These are phyloP conservation scores for Osmerus eperlanus DNA, from an alignment of 2,113 vertebrate genomes.

Conservation along the genomic window DNA sequence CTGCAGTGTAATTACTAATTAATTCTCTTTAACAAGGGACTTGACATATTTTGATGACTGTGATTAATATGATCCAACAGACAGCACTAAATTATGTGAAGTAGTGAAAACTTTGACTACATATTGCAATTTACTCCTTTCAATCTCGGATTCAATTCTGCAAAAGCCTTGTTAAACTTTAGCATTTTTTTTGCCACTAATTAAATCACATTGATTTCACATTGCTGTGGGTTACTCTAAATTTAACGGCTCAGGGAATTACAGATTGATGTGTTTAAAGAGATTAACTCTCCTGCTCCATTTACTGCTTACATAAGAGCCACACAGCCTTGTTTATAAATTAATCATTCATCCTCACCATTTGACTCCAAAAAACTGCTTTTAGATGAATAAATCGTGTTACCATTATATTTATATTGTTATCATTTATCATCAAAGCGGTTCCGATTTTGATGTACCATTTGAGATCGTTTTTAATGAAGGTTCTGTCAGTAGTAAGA, in stretches of 20 bases:
- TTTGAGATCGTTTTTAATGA: no score
- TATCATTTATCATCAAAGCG: no score
- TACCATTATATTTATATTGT: background rate
- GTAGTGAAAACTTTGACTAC: no score
- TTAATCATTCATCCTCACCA: background rate
- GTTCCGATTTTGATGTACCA: no score
- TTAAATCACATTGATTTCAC: conserved; percentile 21
- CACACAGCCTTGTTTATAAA: conserved; percentile 20
- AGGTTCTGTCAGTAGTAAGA: no score
- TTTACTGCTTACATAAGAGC: conserved; percentile 38
- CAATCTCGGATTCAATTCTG: background rate
- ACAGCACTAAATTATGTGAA: background rate
- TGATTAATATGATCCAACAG: background rate
- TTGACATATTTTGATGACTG: background rate
- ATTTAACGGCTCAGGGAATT: conserved; percentile 6
- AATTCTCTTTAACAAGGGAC: background rate
- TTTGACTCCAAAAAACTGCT: background rate
- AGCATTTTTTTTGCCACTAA: conserved; percentile 6
- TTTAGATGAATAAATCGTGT: background rate
- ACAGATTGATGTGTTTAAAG: conserved; percentile 42
- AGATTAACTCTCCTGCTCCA: conserved; percentile 35
- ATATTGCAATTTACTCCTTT: background rate
- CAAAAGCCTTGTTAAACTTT: background rate
- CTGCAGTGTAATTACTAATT: background rate
- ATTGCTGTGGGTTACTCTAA: conserved; percentile 12